These are phyloP conservation scores for Urocolius indicus DNA, from an alignment of 2,113 vertebrate genomes.

Conservation along the genomic window DNA sequence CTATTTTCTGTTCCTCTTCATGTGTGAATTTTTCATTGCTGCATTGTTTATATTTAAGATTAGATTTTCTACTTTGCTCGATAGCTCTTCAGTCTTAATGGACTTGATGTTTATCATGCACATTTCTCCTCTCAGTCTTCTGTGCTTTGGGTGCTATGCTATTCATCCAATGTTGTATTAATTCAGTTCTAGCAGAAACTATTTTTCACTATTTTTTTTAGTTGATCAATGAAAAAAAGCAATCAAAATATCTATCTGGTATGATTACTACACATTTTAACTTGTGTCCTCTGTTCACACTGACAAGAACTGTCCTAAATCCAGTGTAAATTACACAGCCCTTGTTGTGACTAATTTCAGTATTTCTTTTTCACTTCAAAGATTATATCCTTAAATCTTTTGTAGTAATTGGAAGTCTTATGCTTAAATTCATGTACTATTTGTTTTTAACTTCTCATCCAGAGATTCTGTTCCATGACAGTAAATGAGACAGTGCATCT, in stretches of 20 bases:
- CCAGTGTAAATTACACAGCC: slow-evolving; percentile 49
- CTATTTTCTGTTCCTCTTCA: neutral
- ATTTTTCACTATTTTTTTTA: slow-evolving; percentile 62
- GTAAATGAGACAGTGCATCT: neutral
- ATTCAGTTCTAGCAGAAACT: neutral
- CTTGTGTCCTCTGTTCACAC: slow-evolving; percentile 21
- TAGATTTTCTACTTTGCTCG: neutral
- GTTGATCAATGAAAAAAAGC: slow-evolving; percentile 39
- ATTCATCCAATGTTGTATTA: neutral
- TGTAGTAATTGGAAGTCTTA: neutral
- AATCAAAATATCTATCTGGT: neutral
- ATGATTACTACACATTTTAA: slow-evolving; percentile 59
- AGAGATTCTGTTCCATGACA: neutral
- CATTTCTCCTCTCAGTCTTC: neutral
- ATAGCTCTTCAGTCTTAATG: neutral
- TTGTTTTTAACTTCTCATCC: neutral
- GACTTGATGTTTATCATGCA: neutral
- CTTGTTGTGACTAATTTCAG: slow-evolving; percentile 63
- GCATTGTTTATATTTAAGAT: neutral
- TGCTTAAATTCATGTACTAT: neutral
- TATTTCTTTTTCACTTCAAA: slow-evolving; percentile 15
- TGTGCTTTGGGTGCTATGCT: neutral
- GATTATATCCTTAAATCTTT: neutral
- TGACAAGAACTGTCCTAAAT: slow-evolving; percentile 68
- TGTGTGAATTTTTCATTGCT: neutral